Percentiles rank a stretch among this genome's conserved stretches.
These are phyloP conservation scores for Pedionomus torquatus DNA, from an alignment of 2,113 vertebrate genomes.

Conservation along the genomic window DNA sequence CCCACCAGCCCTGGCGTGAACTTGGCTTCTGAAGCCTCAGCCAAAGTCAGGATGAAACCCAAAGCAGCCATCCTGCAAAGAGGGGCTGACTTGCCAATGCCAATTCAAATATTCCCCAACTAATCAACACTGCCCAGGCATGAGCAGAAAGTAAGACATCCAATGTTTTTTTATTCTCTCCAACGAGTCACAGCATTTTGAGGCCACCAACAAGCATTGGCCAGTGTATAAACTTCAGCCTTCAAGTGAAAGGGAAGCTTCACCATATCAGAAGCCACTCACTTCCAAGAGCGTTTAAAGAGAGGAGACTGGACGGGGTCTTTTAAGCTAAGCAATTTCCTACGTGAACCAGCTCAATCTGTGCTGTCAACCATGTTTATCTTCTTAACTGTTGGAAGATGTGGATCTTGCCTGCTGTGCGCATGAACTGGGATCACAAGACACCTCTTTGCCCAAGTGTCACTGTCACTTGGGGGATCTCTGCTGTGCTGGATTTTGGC, in stretches of 20 bases:
- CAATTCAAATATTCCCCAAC: not conserved
- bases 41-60: not conserved
- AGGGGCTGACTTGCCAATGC: fast-evolving
- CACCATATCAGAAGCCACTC: not conserved
- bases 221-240: not conserved
- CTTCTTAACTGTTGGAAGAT: not conserved
- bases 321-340: not conserved
- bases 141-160: not conserved
- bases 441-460: not conserved
- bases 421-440: not conserved
- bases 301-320: not conserved
- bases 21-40: not conserved
- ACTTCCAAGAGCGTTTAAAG: not conserved
- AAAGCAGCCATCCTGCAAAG: not conserved
- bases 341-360: not conserved
- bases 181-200: not conserved
- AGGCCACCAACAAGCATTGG: not conserved
- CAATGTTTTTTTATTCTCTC: not conserved
- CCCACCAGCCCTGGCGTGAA: not conserved
- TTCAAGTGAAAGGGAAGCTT: not conserved
- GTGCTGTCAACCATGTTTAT: not conserved
- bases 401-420: not conserved
- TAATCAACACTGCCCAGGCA: not conserved
- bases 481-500: not conserved
- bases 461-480: not conserved